Evolutionary conservation across 2,113 vertebrate species (phyloP), one percentile per base, ranked within the genome.

Genomic region (Trinectes maculatus): DNA sequence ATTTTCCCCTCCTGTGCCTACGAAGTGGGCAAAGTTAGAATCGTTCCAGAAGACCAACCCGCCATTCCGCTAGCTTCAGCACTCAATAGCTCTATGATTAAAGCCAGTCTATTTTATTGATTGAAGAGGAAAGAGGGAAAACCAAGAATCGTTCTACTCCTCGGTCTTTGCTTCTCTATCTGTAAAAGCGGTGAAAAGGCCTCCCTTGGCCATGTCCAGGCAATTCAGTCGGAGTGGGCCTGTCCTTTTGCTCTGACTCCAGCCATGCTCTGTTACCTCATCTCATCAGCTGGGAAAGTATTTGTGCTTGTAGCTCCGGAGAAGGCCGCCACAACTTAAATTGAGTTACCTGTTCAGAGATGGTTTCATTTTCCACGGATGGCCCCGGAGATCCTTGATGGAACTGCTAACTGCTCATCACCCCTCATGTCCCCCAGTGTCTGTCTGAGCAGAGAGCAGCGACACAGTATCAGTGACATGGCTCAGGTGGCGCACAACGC

Each of bases 291-390:
- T 82, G 83, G 85, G 84, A 87, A 86, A 86, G 90, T 85, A 88
- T 87, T 86, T 88, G 85, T 77, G 86, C 85, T 86, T 82, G 87
- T 87, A 84, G 82, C 82, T 53, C 56, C 71, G 39, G 76, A 84
- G 90, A 86, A 84, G 71, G 82, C 71, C 48, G 79, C 77, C 85
- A 79, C 72, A 22, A 83, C 82, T 85, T 89, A 90, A 90, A 91
- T 91, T 91, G 86, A 91, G 90, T 91, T 90, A 91, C 89, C 87
- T 89, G 87, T 80, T 90, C 80, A 47, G 89, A 85, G 89, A 87
- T 83, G 84, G 87, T 91, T 89, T 89, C 85, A 89, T 91, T 91
- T 91, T 87, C 86, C 64, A 54, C 57, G 71, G 80, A 86, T 85
- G 86, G 86, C 83, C 86, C 74, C 19, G 54, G 77, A 90, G 89